Evolutionary conservation across 2,797 vertebrate genomes (phyloP), one percentile per base, ranked within the genome.

Genomic region (Setipinna tenuifilis): DNA sequence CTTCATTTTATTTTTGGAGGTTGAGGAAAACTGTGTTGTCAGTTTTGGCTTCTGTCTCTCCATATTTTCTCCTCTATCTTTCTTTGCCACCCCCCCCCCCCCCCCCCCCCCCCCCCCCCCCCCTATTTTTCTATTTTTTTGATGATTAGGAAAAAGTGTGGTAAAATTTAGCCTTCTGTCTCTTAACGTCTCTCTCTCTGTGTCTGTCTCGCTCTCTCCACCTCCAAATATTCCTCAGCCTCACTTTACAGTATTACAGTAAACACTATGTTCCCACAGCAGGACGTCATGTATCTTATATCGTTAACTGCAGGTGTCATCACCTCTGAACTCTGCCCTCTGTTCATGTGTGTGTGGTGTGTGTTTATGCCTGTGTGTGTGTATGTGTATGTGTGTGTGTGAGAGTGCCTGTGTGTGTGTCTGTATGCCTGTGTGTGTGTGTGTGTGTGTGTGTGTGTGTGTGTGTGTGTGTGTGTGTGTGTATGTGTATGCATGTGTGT

Each of bases 401-500:
- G 61, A 23, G 61, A 35, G 31, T 75, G 68, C 35, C 25, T 71
- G 14, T 71, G 65, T 71, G 65, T 71, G 65, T 71, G 65, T 19
- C 14, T 75, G 31, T 41, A 12, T 41, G 31, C 35, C 12, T 41
- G 68, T 75, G 68, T 41, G 10, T 68, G 25, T 68, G 62, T 10
- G 46, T 10, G 46, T 3, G 46, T 48, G 46, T 48, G 46, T 48
- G 46, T 48, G 46, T 48, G 46, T 48, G 46, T 48, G 46, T 48
- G 46, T 48, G 50, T 54, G 50, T 54, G 50, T 14, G 50, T 14
- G 50, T 3, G 50, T 54, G 50, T 14, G 50, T 54, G 50, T 54
- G 50, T 14, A 7, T 54, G 7, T 54, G 50, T 86, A 86, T 92
- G 84, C 23, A 84, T 86, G 41, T 83, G 28, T 46, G 35, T 57